Evolutionary conservation across 2,113 vertebrate genomes (phyloP).

Genomic region (Tamias sibiricus): DNA sequence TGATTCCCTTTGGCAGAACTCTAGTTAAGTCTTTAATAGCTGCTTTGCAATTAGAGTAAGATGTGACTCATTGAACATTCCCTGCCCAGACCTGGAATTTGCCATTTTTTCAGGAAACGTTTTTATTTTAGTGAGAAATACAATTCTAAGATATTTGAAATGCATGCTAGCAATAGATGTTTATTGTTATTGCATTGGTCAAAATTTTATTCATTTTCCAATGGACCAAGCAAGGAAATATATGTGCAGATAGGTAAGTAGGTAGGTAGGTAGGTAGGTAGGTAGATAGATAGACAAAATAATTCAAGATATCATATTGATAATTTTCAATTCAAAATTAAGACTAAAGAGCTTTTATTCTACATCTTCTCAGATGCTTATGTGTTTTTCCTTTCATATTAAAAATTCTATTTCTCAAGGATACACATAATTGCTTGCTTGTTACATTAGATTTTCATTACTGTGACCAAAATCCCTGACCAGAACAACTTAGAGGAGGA

Average conservation of each 20-base stretch:
- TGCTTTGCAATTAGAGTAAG: background rate
- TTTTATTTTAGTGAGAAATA: background rate
- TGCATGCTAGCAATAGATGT: background rate
- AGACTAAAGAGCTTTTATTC: background rate
- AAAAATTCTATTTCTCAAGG: background rate
- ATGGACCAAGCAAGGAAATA: background rate
- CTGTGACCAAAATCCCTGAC: no score
- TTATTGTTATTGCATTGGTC: background rate
- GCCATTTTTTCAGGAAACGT: background rate
- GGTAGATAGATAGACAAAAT: background rate
- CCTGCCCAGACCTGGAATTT: background rate
- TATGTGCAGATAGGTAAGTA: no score
- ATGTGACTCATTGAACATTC: background rate
- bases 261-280: background rate
- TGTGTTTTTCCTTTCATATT: background rate
- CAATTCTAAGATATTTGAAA: background rate
- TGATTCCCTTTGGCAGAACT: background rate
- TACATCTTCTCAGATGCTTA: background rate
- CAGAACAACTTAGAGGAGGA: no score
- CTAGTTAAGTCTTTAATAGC: background rate
- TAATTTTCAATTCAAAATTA: background rate
- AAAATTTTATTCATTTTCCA: background rate
- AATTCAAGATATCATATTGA: background rate
- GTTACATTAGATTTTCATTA: no score
- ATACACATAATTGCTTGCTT: background rate